These are phyloP conservation scores for Scaptomyza montana DNA, from an alignment of 1,140 invertebrate species.

Conservation along the genomic window DNA sequence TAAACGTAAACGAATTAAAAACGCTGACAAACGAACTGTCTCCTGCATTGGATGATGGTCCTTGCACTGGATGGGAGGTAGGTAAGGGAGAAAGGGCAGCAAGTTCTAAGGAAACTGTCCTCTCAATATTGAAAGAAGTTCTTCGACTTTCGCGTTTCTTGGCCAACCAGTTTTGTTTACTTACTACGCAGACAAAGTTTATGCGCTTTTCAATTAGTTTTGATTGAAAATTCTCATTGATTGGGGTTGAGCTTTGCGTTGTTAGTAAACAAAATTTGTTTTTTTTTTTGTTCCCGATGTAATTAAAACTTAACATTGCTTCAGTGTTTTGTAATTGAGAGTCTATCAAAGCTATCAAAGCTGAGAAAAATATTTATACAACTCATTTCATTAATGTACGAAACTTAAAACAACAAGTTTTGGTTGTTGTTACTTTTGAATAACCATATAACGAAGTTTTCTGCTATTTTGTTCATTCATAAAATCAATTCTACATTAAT, in stretches of 20 bases:
- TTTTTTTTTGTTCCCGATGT: slow-evolving; percentile 39
- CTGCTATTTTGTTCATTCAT: no score
- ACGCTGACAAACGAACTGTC: slow-evolving; percentile 59
- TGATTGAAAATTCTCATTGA: slow-evolving; percentile 71
- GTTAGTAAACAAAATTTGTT: slow-evolving; percentile 35
- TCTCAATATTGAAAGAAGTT: slow-evolving; percentile 57
- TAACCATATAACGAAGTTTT: no score
- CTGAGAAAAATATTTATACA: no score
- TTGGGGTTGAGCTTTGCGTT: slow-evolving; percentile 11
- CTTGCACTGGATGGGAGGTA: background rate
- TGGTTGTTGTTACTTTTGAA: no score
- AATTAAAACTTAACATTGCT: slow-evolving; percentile 59
- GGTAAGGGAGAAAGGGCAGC: slow-evolving; percentile 8
- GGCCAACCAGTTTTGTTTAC: slow-evolving; percentile 58
- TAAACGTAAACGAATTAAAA: slow-evolving; percentile 82
- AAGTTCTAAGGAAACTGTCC: slow-evolving; percentile 18
- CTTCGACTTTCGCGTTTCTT: slow-evolving; percentile 8
- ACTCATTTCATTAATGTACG: no score
- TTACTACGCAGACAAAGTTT: slow-evolving; percentile 59
- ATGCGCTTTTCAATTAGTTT: slow-evolving; percentile 78
- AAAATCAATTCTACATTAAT: no score
- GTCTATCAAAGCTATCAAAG: background rate
- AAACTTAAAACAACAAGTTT: no score
- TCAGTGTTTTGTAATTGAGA: slow-evolving; percentile 4
- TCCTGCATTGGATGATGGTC: slow-evolving; percentile 2